A percentile compares a stretch with the other conserved stretches of the same genome.
Evolutionary conservation across 2,113 vertebrate species (phyloP).

Genomic region (Cinclus cinclus): DNA sequence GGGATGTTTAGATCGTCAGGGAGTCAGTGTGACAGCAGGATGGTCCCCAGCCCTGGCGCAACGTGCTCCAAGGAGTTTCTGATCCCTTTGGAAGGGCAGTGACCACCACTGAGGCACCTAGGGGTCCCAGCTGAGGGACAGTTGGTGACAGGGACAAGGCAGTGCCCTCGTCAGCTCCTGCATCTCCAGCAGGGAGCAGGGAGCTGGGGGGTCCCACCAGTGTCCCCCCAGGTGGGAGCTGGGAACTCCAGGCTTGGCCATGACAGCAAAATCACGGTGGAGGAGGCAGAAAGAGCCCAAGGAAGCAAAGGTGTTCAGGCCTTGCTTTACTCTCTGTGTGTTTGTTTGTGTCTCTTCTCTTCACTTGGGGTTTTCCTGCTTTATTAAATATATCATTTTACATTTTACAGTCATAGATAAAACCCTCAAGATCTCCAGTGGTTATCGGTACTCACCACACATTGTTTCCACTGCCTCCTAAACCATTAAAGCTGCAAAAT

Average conservation of each 20-base stretch:
- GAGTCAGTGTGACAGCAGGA: not conserved
- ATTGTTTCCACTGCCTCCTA: not conserved
- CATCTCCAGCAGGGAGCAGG: not conserved
- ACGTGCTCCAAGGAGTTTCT: rapidly evolving
- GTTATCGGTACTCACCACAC: not conserved
- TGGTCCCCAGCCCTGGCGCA: not conserved
- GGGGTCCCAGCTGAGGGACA: rapidly evolving
- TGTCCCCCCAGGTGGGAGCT: not conserved
- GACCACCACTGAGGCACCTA: no score
- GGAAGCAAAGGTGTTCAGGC: not conserved
- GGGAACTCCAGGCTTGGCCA: not conserved
- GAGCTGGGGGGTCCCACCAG: not conserved
- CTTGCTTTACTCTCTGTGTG: not conserved
- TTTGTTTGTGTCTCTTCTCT: not conserved
- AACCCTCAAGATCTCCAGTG: not conserved
- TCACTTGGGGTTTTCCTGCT: not conserved
- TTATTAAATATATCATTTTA: not conserved
- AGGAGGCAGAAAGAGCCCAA: not conserved
- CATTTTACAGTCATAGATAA: not conserved
- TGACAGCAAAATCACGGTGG: not conserved
- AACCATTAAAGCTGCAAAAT: not conserved
- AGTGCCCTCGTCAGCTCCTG: not conserved
- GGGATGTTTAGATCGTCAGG: not conserved
- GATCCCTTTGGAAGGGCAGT: not conserved
- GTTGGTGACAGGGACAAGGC: not conserved